These are phyloP conservation scores for Notoglanidium macrostoma DNA, from an alignment of 2,797 vertebrate species.

Conservation along the genomic window DNA sequence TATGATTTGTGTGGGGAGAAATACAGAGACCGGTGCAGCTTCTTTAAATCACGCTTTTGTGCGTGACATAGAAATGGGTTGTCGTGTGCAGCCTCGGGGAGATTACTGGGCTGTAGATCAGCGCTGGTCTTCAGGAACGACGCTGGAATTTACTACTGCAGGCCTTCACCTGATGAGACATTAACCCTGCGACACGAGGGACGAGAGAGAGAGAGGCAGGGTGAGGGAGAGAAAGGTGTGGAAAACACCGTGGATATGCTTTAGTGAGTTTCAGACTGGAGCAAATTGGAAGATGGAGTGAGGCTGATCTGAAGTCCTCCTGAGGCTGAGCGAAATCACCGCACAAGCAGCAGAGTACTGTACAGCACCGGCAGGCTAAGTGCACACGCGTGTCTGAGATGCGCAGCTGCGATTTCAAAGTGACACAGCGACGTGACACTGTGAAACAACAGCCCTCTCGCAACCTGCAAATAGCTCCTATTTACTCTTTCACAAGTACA, in stretches of 20 bases:
- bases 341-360: background rate
- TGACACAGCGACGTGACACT: background rate
- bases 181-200: conserved; percentile 45
- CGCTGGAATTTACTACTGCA: conserved; percentile 49
- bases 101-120: conserved; percentile 44
- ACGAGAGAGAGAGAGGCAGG: conserved; percentile 24
- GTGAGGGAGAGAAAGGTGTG: conserved; percentile 42
- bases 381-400: background rate
- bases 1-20: conserved; percentile 57
- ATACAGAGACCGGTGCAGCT: conserved; percentile 47
- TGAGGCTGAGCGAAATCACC: background rate
- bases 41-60: conserved; percentile 59
- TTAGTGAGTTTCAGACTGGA: conserved; percentile 64
- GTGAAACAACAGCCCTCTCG: background rate
- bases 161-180: conserved; percentile 39
- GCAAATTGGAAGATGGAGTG: conserved; percentile 67
- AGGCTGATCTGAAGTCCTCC: conserved; percentile 50
- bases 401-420: background rate
- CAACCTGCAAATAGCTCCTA: background rate
- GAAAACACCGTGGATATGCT: conserved; percentile 57
- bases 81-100: conserved; percentile 44
- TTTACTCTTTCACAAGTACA: too few relatives aligned
- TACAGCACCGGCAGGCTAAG: background rate
- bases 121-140: conserved; percentile 20
- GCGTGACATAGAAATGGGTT: conserved; percentile 41